phyloP scores from a whole-genome alignment of 2,888 invertebrate genomes.

The Ectropis crepuscularia region DNA sequence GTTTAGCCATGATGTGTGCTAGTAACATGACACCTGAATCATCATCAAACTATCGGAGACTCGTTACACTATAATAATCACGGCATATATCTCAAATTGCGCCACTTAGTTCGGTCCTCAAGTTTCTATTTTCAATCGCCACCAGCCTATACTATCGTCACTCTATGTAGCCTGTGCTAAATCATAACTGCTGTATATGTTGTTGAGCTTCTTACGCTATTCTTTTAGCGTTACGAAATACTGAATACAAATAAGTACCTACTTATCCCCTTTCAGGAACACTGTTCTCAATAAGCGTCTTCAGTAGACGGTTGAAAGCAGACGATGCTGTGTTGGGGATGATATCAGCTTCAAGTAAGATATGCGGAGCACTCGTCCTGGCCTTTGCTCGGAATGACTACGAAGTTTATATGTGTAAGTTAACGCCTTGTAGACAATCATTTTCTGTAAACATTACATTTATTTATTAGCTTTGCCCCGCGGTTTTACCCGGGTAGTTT shows the following conservation, averaged over 20 bases:
- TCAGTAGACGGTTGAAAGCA: conserved; percentile 68
- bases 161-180: too few relatives aligned
- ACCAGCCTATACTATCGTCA: too few relatives aligned
- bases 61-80: too few relatives aligned
- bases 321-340: conserved; percentile 75
- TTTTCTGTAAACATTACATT: too few relatives aligned
- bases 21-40: too few relatives aligned
- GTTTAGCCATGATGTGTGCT: too few relatives aligned
- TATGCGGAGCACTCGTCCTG: conserved; percentile 65
- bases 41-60: too few relatives aligned
- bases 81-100: too few relatives aligned
- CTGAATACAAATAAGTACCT: background rate
- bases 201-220: background rate
- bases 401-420: conserved; percentile 71
- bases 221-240: background rate
- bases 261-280: conserved; percentile 60
- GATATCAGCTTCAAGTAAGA: conserved; percentile 72
- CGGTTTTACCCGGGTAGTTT: too few relatives aligned
- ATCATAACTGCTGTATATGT: background rate
- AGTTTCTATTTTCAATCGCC: too few relatives aligned
- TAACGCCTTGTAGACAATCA: background rate
- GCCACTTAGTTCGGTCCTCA: too few relatives aligned
- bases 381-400: conserved; percentile 71
- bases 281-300: conserved; percentile 71
- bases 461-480: too few relatives aligned